phyloP scores from a whole-genome alignment of 2,113 vertebrate species.

The Rana temporaria region DNA sequence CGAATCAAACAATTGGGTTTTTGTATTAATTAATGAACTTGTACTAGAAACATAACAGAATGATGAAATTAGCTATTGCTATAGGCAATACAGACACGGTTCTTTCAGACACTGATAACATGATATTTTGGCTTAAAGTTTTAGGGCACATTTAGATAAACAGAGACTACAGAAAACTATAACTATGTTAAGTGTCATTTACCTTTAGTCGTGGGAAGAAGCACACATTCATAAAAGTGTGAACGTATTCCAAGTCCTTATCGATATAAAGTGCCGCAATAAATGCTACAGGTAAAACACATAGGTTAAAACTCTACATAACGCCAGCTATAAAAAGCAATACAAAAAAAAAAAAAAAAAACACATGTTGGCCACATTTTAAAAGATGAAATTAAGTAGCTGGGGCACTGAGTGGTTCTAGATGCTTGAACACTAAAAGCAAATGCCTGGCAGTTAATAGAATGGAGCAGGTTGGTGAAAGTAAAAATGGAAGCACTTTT shows the following conservation, averaged over 20 bases:
- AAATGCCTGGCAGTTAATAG: background rate
- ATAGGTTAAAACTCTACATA: constrained; percentile 30
- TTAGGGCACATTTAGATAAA: background rate
- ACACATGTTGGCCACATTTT: background rate
- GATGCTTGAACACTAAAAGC: constrained; percentile 17
- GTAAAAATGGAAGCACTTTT: constrained; percentile 15
- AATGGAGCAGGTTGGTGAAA: background rate
- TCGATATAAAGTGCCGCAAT: constrained; percentile 98
- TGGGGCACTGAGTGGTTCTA: constrained; percentile 20
- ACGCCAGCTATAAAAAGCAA: constrained; percentile 2
- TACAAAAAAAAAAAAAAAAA: background rate
- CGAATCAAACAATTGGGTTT: too few relatives aligned
- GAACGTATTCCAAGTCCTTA: constrained; percentile 95
- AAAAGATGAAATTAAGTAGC: constrained; percentile 3
- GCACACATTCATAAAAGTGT: constrained; percentile 99
- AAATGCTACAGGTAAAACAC: constrained; percentile 80
- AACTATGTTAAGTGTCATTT: constrained; percentile 52
- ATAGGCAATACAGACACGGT: too few relatives aligned
- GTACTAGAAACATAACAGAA: too few relatives aligned
- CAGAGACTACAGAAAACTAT: background rate
- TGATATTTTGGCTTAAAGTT: too few relatives aligned
- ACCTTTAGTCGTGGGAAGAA: constrained; percentile 97
- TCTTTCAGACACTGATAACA: too few relatives aligned
- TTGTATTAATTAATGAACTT: too few relatives aligned
- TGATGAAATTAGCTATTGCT: too few relatives aligned